Conservation (phyloP, 2,888 invertebrate species). For the Cataglyphis rosenhaueri region DNA sequence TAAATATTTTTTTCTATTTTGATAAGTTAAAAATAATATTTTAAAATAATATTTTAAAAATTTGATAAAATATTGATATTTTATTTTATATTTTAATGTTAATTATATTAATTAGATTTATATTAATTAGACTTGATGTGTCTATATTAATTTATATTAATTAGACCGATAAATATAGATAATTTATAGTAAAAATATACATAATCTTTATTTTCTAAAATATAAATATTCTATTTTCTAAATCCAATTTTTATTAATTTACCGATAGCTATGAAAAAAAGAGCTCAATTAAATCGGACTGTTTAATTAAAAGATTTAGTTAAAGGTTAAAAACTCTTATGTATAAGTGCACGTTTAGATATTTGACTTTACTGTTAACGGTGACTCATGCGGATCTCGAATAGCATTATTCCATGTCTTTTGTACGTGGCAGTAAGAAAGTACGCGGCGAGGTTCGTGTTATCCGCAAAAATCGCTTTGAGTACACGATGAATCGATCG, state of each 20-base stretch:
- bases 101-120: background rate
- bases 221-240: background rate
- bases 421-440: slow-evolving; percentile 14
- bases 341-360: slow-evolving; percentile 6
- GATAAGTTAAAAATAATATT: background rate
- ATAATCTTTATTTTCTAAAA: background rate
- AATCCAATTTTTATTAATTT: slow-evolving; percentile 15
- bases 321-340: slow-evolving; percentile 12
- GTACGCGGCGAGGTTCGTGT: slow-evolving; percentile 25
- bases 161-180: no score
- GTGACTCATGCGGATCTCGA: slow-evolving; percentile 33
- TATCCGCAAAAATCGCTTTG: slow-evolving; percentile 38
- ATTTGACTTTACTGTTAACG: slow-evolving; percentile 15
- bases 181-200: background rate
- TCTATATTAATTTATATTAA: no score
- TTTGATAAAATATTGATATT: background rate
- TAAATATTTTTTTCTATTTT: background rate
- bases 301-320: slow-evolving; percentile 22
- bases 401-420: slow-evolving; percentile 36
- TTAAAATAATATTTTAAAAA: background rate
- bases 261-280: background rate
- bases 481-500: slow-evolving; percentile 26
- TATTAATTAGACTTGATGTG: background rate
- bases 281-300: slow-evolving; percentile 25
- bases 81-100: background rate